These are phyloP conservation scores for Catharus fuscescens DNA, from an alignment of 2,113 vertebrate species.

Conservation along the genomic window DNA sequence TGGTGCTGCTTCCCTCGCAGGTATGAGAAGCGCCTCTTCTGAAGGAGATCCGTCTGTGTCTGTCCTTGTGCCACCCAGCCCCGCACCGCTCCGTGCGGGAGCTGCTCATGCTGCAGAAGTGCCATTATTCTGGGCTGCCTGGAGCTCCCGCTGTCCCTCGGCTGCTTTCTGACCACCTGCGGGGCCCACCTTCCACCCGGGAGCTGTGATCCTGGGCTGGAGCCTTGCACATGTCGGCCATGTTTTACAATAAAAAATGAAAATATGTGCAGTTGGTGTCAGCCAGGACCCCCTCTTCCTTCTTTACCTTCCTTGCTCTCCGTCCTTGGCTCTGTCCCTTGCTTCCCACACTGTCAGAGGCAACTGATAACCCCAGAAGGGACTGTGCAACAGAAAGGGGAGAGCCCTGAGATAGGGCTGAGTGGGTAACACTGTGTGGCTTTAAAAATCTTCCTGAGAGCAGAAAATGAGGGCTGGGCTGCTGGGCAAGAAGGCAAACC, in stretches of 20 bases:
- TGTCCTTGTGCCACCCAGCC: slow-evolving; percentile 13
- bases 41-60: slow-evolving; percentile 44
- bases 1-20: slow-evolving; percentile 68
- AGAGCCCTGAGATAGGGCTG: neutral
- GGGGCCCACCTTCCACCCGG: neutral
- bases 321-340: neutral
- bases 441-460: neutral
- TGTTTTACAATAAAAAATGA: slow-evolving; percentile 64
- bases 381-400: rapidly evolving
- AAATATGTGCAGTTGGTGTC: neutral
- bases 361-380: neutral
- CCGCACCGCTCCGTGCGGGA: rapidly evolving
- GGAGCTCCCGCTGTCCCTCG: slow-evolving; percentile 14
- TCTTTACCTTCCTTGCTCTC: neutral
- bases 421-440: neutral
- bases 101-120: slow-evolving; percentile 57
- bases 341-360: neutral
- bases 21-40: slow-evolving; percentile 97
- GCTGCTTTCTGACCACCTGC: slow-evolving; percentile 11
- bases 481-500: neutral
- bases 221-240: neutral
- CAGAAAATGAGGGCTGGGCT: neutral
- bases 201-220: neutral
- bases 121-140: slow-evolving; percentile 22
- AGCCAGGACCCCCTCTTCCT: neutral